phyloP scores from a whole-genome alignment of 2,113 vertebrate species.

The Pachycephala philippinensis region DNA sequence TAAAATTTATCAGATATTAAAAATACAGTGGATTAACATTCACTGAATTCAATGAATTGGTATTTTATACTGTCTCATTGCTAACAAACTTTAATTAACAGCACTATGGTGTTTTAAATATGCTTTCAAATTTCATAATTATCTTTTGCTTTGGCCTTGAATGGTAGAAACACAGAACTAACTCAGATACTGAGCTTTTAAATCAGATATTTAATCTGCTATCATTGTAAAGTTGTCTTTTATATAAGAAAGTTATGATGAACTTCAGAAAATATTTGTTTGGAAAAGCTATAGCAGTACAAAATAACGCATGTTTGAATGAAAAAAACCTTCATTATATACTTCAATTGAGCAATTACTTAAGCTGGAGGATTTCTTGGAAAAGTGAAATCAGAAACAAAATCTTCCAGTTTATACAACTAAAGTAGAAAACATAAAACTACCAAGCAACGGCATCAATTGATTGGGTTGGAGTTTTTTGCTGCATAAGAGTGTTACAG shows the following conservation, averaged over 20 bases:
- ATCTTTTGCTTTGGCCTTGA: neutral
- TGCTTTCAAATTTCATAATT: neutral
- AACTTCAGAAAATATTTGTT: neutral
- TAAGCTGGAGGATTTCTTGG: neutral
- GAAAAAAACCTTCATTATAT: neutral
- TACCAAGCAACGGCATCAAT: neutral
- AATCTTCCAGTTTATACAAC: neutral
- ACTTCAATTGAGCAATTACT: neutral
- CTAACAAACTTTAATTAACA: neutral
- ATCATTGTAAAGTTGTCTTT: neutral
- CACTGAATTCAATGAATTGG: neutral
- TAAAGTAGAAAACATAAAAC: neutral
- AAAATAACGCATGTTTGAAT: neutral
- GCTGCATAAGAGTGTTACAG: neutral
- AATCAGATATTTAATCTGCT: neutral
- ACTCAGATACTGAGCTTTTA: neutral
- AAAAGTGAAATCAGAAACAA: neutral
- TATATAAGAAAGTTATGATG: neutral
- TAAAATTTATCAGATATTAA: neutral
- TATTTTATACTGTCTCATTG: neutral
- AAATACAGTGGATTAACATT: neutral
- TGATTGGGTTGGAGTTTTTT: neutral
- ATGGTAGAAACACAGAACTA: neutral
- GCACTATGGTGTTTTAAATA: neutral
- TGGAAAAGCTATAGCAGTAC: neutral